Conservation (phyloP, 1,140 invertebrate genomes). For the Charaxes varanes region DNA sequence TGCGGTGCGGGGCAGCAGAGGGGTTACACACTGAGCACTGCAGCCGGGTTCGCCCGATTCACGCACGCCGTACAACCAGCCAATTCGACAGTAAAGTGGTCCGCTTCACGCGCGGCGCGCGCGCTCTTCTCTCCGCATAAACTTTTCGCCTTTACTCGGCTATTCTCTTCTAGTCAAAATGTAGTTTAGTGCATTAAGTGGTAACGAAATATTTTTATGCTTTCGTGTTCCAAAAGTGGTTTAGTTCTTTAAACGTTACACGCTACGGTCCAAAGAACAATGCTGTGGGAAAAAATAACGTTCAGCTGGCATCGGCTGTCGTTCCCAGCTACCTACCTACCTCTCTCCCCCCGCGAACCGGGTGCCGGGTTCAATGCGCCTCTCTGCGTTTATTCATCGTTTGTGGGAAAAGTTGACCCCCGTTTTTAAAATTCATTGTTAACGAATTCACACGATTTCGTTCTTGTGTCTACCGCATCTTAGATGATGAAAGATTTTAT, state of each 20-base stretch:
- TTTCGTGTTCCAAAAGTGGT: slow-evolving; percentile 37
- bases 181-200: slow-evolving; percentile 31
- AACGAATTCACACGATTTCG: slow-evolving; percentile 68
- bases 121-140: slow-evolving; percentile 36
- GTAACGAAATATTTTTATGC: slow-evolving; percentile 26
- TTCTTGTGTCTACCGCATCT: slow-evolving; percentile 52
- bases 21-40: slow-evolving; percentile 40
- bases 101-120: slow-evolving; percentile 61
- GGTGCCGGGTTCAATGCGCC: slow-evolving; percentile 70
- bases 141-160: slow-evolving; percentile 38
- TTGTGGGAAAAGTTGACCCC: slow-evolving; percentile 73
- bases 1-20: slow-evolving; percentile 31
- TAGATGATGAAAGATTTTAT: slow-evolving; percentile 36
- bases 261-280: slow-evolving; percentile 70
- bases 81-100: slow-evolving; percentile 55
- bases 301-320: slow-evolving; percentile 71
- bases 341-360: slow-evolving; percentile 60
- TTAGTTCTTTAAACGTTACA: slow-evolving; percentile 42
- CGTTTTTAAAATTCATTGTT: slow-evolving; percentile 69
- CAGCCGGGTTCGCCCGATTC: slow-evolving; percentile 57
- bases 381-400: slow-evolving; percentile 72
- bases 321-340: slow-evolving; percentile 71
- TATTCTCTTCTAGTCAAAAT: slow-evolving; percentile 49
- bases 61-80: slow-evolving; percentile 37
- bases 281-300: slow-evolving; percentile 75